These are phyloP conservation scores for Catotricha subobsoleta DNA, from an alignment of 2,888 invertebrate genomes.

Conservation along the genomic window DNA sequence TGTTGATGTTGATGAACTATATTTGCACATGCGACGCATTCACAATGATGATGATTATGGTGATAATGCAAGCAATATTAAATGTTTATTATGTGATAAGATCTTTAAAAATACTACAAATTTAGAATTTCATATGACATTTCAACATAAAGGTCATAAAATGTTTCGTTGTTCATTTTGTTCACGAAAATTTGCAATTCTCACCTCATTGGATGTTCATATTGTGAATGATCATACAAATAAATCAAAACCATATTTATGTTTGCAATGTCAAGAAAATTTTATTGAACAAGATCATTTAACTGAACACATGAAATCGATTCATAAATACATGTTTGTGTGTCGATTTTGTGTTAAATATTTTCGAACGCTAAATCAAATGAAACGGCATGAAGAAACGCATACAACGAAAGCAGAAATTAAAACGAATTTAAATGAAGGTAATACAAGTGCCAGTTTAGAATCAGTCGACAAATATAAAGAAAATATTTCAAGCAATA, in stretches of 20 bases:
- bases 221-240: neutral
- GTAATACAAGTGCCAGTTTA: no score
- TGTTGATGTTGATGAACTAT: no score
- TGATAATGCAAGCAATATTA: no score
- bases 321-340: slow-evolving; percentile 1
- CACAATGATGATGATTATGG: no score
- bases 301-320: neutral
- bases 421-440: no score
- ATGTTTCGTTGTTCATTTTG: slow-evolving; percentile 5
- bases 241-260: neutral
- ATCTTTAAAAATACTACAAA: no score
- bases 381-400: neutral
- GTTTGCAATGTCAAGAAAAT: neutral
- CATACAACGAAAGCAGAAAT: neutral
- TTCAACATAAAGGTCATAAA: slow-evolving; percentile 1
- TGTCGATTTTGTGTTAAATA: slow-evolving; percentile 1
- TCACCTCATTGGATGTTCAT: neutral
- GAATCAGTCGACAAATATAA: no score
- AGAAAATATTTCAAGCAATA: neutral
- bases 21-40: no score
- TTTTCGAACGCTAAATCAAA: neutral
- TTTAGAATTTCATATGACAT: slow-evolving; percentile 2
- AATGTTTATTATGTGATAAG: no score
- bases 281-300: neutral
- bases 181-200: neutral